Evolutionary conservation across 2,888 invertebrate species (phyloP), one percentile per base, ranked within the genome.

Genomic region (Caradrina clavipalpis): DNA sequence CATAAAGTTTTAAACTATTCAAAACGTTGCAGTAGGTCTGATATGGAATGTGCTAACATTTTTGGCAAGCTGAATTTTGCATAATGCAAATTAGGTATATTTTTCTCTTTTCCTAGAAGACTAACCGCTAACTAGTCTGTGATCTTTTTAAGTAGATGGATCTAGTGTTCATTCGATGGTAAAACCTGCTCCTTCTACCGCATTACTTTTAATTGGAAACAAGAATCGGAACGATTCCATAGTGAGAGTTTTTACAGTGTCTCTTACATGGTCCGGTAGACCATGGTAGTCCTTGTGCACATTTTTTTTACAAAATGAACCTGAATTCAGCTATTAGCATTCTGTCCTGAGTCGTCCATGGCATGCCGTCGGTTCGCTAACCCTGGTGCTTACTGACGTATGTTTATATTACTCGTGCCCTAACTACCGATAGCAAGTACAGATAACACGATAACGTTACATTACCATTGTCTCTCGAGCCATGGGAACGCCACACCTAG

Each of bases 401-500:
- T 78, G 63, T 72, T 63, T 72, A 66, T 67, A 56, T 60, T 62
- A 59, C 53, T 45, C 51, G 68, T 62, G 53, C 78, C 81, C 78
- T 73, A 78, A 66, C 56, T 61, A 71, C 54, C 68, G 78, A 81
- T 81, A 64, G 78, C 60, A 64, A 69, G 56, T 67, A 62, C 61
- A 68, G 78, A 78, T 78, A 78, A 73, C 56, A 57, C 51, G 78
- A 76, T 73, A 84, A 72, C 85, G 84, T 86, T 84, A 82, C 82
- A 77, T 73, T 76, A 67, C 83, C 78, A 91, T 91, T 91, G 91
- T 91, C 77, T 86, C 62, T 60, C 67, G 42, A 82, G 78, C 78
- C 84, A 88, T 91, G 91, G 84, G 92, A 92, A 91, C 73, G 73
- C 81, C 84, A 82, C 78, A 80, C 79, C 80, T 73, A 76, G 56